Evolutionary conservation across 2,113 vertebrate species (phyloP), one percentile per base, ranked within the genome.

Genomic region (Furnarius figulus): DNA sequence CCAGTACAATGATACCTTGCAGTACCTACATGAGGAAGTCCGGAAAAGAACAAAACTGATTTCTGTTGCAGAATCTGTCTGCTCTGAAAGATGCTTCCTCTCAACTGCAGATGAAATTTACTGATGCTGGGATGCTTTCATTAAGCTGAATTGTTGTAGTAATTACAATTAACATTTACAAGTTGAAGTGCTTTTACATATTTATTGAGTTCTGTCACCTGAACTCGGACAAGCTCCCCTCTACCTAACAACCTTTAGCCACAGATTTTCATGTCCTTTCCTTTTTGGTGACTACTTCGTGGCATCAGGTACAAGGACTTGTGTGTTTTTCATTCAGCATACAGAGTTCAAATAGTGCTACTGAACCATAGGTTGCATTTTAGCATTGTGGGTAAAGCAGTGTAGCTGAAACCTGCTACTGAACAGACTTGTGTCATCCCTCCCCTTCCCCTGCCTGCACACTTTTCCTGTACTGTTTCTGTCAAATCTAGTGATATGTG

Each of bases 1-100:
- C 22, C 62, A 79, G 82, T 79, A 52, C 84, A 68, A n/a, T 63
- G 85, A 87, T 59, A 93, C 73, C 66, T 96, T 96, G 84, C 62
- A 84, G 73, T 86, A 94, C 52, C 65, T 89, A 61, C 16, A 23
- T 50, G 66, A 81, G 80, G 49, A 90, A 89, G 70, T 92, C 65
- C 22, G 12, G 61, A 68, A 49, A 82, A 56, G 67, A 74, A 6
- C 59, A 80, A 58, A 85, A 84, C 44, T 94, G 53, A 63, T 80
- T 80, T 80, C 21, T 25, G 9, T 89, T 89, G 74, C 47, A 90
- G 86, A 90, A 78, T 61, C 9, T 25, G 2, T 59, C 27, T 84
- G 35, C 65, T 63, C 46, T 11, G 12, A 75, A 88, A 87, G 58
- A 78, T 68, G n/a, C 62, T 89, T 78, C 55, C 44, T 90, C 20